These are phyloP conservation scores for Bombus turneri DNA, from an alignment of 1,140 invertebrate species.

Conservation along the genomic window DNA sequence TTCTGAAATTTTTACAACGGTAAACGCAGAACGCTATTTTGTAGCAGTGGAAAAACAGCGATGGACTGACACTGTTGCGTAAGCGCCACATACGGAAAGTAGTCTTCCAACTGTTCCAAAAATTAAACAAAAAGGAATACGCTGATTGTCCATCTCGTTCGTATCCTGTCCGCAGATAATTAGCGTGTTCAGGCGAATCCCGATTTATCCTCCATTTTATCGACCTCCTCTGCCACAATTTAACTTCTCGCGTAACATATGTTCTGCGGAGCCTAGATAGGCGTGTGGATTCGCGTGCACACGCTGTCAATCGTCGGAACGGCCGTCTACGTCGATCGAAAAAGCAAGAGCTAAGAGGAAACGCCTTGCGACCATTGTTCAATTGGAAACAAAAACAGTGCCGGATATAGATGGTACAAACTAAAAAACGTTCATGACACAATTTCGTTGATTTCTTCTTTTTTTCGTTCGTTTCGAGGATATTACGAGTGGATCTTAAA, in stretches of 20 bases:
- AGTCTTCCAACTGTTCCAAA: background rate
- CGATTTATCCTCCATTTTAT: background rate
- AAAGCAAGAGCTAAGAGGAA: background rate
- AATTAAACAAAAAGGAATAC: background rate
- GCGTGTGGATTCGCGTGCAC: constrained; percentile 32
- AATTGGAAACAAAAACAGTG: constrained; percentile 28
- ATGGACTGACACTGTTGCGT: no score
- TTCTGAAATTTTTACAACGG: background rate
- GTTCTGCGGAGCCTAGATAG: constrained; percentile 14
- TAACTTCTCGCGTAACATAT: constrained; percentile 15
- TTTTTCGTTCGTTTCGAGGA: background rate
- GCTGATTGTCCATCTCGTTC: background rate
- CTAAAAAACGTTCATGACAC: constrained; percentile 42
- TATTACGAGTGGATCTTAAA: background rate
- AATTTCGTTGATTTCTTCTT: constrained; percentile 24
- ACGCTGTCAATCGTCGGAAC: constrained; percentile 36
- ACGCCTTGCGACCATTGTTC: constrained; percentile 13
- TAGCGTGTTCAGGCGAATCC: background rate
- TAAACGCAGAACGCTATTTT: no score
- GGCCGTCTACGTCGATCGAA: background rate
- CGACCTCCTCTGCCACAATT: background rate
- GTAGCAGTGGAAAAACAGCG: no score
- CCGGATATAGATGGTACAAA: constrained; percentile 44
- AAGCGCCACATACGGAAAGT: no score
- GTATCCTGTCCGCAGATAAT: background rate